Evolutionary conservation across 2,888 invertebrate species (phyloP).

Genomic region (Papilio protenor): DNA sequence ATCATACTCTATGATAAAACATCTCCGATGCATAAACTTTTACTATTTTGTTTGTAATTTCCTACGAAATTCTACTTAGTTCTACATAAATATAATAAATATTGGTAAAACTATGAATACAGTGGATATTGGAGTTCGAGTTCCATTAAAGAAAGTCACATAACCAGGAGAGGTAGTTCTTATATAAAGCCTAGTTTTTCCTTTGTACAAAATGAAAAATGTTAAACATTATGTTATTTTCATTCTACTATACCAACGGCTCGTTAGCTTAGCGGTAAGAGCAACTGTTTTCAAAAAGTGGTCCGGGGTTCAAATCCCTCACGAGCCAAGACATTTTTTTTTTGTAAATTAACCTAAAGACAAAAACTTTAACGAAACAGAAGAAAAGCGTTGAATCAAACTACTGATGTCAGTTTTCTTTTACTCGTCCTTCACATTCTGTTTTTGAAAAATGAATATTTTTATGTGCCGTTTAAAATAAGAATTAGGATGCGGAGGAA

Average conservation of each 20-base stretch:
- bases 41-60: not conserved
- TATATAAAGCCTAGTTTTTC: not conserved
- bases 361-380: no score
- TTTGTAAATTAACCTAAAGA: not conserved
- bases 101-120: not conserved
- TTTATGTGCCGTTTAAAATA: no score
- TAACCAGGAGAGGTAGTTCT: not conserved
- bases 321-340: not conserved
- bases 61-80: not conserved
- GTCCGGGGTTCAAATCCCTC: conserved; percentile 38
- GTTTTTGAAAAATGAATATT: no score
- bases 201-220: not conserved
- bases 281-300: conserved; percentile 19
- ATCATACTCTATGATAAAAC: not conserved
- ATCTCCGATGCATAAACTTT: not conserved
- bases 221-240: not conserved
- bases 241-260: not conserved
- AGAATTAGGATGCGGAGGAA: no score
- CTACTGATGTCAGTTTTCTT: no score
- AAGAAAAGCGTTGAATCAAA: no score
- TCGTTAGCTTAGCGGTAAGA: conserved; percentile 39
- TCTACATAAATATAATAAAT: not conserved
- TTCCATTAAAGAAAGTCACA: not conserved
- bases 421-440: no score
- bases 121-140: not conserved